Base-by-base conservation (phyloP, 2,797 vertebrate genomes). In the Linurgus olivaceus region DNA sequence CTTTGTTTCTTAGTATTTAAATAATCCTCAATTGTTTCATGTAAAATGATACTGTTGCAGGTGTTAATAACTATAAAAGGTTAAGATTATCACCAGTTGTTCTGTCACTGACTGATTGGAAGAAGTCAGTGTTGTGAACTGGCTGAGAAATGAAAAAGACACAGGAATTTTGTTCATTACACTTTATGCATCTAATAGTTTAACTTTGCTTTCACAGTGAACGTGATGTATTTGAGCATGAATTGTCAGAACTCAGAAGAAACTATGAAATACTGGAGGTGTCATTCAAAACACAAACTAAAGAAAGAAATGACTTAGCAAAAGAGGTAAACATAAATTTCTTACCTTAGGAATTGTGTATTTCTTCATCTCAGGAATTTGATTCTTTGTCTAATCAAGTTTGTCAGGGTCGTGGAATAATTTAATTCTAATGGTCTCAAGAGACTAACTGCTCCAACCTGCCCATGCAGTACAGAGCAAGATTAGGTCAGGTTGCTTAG, bases 151-250 rank as follows among this genome's bases (percentile, higher is more conserved):
- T 63, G 50, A 59, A 31, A 65, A 68, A 54, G 51, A 38, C 25
- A 31, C 4, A 37, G 23, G n/a, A 74, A 35, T 73, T 38, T 84
- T 90, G 9, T 70, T 77, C 38, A 6, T 77, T 71, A 45, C 33
- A 33, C n/a, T 55, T 76, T 9, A 25, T 52, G 8, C 12, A 38
- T 51, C 67, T 94, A 62, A 92, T 55, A 52, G 14, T 82, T 90
- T 90, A 45, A 47, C 84, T 93, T 95, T 78, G 40, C 87, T 63
- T 96, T 96, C 66, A 77, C 73, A 99, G 99, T 79, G 99, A 99
- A 55, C 98, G 99, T 20, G 99, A 99, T 96, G 62, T 93, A 61
- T 98, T 99, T 94, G 99, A 99, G 97, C 96, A 97, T 26, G 99
- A 99, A 61, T 88, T 98, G 42, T 98, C 96, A 92, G 99, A 98